Conservation (phyloP, 2,888 invertebrate species). For the Buathra laborator region DNA sequence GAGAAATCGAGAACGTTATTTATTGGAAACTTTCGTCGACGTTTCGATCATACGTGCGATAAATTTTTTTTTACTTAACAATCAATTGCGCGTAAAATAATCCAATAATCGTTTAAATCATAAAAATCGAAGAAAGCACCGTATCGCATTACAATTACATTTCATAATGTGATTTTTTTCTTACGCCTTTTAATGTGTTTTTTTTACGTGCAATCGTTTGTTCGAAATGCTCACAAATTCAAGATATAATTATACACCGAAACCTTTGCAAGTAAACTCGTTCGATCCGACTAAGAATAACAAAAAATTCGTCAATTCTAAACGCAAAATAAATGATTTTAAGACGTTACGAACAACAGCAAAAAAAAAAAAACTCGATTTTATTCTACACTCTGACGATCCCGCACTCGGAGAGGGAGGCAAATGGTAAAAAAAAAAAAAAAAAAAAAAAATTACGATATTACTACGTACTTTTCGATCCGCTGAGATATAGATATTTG, state of each 20-base stretch:
- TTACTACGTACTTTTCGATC: slow-evolving; percentile 33
- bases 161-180: not conserved
- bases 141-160: not conserved
- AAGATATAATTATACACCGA: slow-evolving; percentile 18
- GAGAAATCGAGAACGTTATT: too few species aligned
- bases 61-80: not conserved
- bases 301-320: slow-evolving; percentile 49
- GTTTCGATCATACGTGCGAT: not conserved
- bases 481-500: slow-evolving; percentile 18
- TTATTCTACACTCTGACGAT: slow-evolving; percentile 28
- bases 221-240: not conserved
- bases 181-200: not conserved
- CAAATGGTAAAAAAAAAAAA: slow-evolving; percentile 7
- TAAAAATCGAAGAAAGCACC: not conserved
- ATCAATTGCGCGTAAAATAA: not conserved
- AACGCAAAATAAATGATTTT: slow-evolving; percentile 9
- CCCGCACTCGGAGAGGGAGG: not conserved
- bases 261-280: slow-evolving; percentile 43
- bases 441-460: slow-evolving; percentile 14
- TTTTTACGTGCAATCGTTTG: slow-evolving; percentile 4
- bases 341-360: not conserved
- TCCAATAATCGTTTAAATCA: not conserved
- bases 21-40: not conserved
- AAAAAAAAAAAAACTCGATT: slow-evolving; percentile 29
- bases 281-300: slow-evolving; percentile 54